phyloP scores from a whole-genome alignment of 2,888 invertebrate genomes.

The Chrysolina americana region DNA sequence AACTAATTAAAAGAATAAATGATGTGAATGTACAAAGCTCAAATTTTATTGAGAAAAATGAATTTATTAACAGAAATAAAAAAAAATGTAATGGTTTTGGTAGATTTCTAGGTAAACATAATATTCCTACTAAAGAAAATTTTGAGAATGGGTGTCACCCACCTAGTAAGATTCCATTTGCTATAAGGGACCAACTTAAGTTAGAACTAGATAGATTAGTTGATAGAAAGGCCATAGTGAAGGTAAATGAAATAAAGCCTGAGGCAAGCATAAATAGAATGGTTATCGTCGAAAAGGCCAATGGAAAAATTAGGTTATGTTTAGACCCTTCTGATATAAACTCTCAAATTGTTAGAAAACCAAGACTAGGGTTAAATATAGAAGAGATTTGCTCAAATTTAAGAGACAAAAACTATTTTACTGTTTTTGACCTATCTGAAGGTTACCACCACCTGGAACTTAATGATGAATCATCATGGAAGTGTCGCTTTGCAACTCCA shows the following conservation, averaged over 20 bases:
- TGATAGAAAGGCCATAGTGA: no score
- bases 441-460: no score
- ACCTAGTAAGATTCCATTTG: constrained; percentile 35
- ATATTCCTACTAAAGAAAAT: constrained; percentile 21
- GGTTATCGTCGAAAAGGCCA: no score
- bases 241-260: no score
- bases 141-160: constrained; percentile 33
- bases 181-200: constrained; percentile 24
- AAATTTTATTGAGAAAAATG: background rate
- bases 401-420: constrained; percentile 34
- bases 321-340: no score
- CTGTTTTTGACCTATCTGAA: constrained; percentile 33
- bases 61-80: constrained; percentile 17
- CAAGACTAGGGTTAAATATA: no score
- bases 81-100: constrained; percentile 27
- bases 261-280: no score
- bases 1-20: constrained; percentile 15
- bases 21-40: constrained; percentile 9
- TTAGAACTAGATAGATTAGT: no score
- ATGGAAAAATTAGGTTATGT: no score
- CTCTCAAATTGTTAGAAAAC: no score
- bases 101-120: constrained; percentile 20
- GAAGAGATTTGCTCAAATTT: constrained; percentile 39
- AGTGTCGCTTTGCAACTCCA: no score
- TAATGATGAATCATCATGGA: no score